Evolutionary conservation across 2,888 invertebrate genomes (phyloP).

Genomic region (Pristionchus maxplancki): DNA sequence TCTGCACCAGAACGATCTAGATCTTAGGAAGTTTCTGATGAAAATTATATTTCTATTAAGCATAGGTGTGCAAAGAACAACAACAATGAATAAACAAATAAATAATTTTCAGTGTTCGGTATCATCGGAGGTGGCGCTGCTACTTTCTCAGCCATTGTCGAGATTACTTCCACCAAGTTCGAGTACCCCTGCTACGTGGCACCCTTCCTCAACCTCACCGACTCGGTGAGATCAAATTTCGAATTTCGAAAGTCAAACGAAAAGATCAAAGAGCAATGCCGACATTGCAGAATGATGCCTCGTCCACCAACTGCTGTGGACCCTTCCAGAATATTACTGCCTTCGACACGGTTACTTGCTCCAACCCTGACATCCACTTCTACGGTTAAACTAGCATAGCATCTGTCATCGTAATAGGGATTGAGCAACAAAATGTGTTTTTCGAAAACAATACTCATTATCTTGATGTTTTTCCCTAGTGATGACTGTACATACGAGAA

Average conservation of each 20-base stretch:
- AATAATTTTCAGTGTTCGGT: constrained; percentile 66
- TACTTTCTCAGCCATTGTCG: constrained; percentile 73
- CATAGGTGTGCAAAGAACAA: no score
- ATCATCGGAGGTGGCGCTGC: constrained; percentile 73
- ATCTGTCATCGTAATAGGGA: not conserved
- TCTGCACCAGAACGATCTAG: no score
- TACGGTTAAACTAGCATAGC: constrained; percentile 52
- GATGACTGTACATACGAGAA: constrained; percentile 20
- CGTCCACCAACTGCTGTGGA: constrained; percentile 69
- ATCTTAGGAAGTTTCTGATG: no score
- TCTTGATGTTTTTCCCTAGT: not conserved
- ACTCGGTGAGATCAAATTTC: constrained; percentile 1
- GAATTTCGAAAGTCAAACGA: constrained; percentile 2
- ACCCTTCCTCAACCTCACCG: constrained; percentile 53
- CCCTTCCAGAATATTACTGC: constrained; percentile 64
- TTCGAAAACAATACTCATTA: not conserved
- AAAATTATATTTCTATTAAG: no score
- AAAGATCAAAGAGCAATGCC: not conserved
- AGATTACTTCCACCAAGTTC: constrained; percentile 70
- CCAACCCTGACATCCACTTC: constrained; percentile 60
- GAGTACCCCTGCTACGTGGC: constrained; percentile 69
- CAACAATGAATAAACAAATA: no score
- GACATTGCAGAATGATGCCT: not conserved
- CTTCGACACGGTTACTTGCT: constrained; percentile 55
- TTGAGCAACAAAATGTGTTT: not conserved